phyloP scores from a whole-genome alignment of 2,113 vertebrate species.

The Pseudopodoces humilis region DNA sequence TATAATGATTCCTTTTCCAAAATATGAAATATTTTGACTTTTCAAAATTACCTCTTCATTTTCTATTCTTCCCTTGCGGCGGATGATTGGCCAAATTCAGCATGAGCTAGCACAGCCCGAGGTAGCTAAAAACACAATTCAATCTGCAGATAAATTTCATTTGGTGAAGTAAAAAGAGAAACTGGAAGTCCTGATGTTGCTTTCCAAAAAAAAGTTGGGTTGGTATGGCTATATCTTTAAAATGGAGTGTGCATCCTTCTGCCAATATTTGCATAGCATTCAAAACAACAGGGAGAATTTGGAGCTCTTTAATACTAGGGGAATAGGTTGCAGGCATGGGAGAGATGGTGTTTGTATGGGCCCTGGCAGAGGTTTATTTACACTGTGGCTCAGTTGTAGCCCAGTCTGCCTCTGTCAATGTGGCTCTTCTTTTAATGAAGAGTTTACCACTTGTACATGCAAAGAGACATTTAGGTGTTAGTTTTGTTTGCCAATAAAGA shows the following conservation, averaged over 20 bases:
- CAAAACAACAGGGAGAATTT: not conserved
- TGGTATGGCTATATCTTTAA: not conserved
- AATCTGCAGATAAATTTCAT: not conserved
- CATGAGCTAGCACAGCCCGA: not conserved
- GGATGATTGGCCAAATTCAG: not conserved
- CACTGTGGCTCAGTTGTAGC: conserved; percentile 2
- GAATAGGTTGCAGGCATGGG: not conserved
- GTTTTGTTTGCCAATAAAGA: conserved; percentile 7
- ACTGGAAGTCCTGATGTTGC: not conserved
- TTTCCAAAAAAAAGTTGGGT: not conserved
- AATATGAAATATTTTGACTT: conserved; percentile 8
- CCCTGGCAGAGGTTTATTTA: conserved; percentile 35
- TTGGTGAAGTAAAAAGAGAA: not conserved
- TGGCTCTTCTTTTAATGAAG: not conserved
- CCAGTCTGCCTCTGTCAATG: not conserved
- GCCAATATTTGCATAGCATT: conserved; percentile 15
- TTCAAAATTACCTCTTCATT: not conserved
- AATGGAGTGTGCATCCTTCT: not conserved
- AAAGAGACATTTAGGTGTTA: not conserved
- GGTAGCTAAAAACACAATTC: not conserved
- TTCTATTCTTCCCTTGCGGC: not conserved
- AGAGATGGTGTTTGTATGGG: not conserved
- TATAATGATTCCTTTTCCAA: not conserved
- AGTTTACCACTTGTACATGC: not conserved
- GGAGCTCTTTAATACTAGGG: not conserved